Conservation (phyloP, 1,140 invertebrate genomes). For the Drosophila parabipectinata region DNA sequence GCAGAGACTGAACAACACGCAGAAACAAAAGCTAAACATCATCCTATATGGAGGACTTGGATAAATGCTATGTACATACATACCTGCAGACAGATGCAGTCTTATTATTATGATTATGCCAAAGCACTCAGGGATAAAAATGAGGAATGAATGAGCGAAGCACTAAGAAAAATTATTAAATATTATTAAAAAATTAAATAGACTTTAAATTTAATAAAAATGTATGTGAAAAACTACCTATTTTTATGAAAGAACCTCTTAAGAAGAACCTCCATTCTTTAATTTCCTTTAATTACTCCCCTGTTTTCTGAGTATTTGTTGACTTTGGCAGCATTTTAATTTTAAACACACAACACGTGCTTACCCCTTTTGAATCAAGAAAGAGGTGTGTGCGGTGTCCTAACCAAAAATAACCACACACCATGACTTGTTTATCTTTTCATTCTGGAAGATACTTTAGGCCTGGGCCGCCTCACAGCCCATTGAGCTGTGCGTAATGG, state of each 20-base stretch:
- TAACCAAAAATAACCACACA: constrained; percentile 66
- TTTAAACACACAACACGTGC: constrained; percentile 79
- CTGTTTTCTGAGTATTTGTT: constrained; percentile 44
- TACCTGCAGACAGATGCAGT: constrained; percentile 69
- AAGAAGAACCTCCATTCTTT: too few relatives aligned
- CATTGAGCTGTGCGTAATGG: constrained; percentile 41
- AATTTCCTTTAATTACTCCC: constrained; percentile 2
- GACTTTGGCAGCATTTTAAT: constrained; percentile 72
- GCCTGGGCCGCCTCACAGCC: constrained; percentile 47
- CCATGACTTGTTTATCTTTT: neutral
- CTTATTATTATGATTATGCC: constrained; percentile 60
- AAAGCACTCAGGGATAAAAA: constrained; percentile 46
- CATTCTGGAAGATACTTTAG: constrained; percentile 2
- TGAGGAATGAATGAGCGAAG: neutral
- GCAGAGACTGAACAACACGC: constrained; percentile 14
- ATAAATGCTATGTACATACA: neutral
- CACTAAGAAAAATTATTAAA: neutral
- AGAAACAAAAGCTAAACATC: constrained; percentile 26
- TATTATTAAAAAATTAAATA: too few relatives aligned
- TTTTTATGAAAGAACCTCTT: too few relatives aligned
- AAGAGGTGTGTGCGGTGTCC: constrained; percentile 71
- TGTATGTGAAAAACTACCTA: too few relatives aligned
- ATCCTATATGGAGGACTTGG: constrained; percentile 10
- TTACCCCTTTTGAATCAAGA: constrained; percentile 45
- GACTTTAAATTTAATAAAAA: too few relatives aligned